Conservation (phyloP, 2,797 vertebrate genomes). For the Hephaestus fuliginosus region DNA sequence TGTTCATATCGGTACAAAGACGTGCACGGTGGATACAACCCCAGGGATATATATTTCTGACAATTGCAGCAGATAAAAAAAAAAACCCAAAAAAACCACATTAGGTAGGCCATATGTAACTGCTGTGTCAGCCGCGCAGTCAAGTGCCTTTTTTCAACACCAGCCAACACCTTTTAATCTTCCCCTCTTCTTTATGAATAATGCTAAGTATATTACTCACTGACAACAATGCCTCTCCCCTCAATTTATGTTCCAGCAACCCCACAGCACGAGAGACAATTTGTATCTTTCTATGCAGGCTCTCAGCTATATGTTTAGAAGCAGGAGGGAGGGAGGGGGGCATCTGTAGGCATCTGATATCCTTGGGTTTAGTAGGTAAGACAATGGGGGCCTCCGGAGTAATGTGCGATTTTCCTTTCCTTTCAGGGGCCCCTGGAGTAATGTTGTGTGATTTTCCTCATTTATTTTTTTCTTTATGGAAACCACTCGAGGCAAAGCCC, state of each 20-base stretch:
- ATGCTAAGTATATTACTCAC: constrained; percentile 88
- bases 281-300: constrained; percentile 87
- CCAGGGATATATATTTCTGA: constrained; percentile 82
- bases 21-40: constrained; percentile 75
- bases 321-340: constrained; percentile 65
- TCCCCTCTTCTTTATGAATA: constrained; percentile 83
- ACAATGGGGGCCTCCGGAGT: constrained; percentile 80
- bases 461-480: constrained; percentile 57
- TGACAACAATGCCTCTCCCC: constrained; percentile 83
- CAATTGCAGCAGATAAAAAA: constrained; percentile 78
- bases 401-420: constrained; percentile 77
- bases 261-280: constrained; percentile 81
- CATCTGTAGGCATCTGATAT: constrained; percentile 85
- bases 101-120: constrained; percentile 82
- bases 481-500: constrained; percentile 82
- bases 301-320: constrained; percentile 76
- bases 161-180: constrained; percentile 81
- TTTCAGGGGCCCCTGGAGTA: constrained; percentile 77
- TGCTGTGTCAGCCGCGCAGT: constrained; percentile 76
- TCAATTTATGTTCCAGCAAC: constrained; percentile 87
- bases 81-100: constrained; percentile 61
- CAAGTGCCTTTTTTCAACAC: constrained; percentile 68
- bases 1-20: constrained; percentile 80
- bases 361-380: constrained; percentile 77
- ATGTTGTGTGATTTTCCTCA: constrained; percentile 77